Conservation (phyloP, 2,888 invertebrate species). For the Strigamia transsilvanica region DNA sequence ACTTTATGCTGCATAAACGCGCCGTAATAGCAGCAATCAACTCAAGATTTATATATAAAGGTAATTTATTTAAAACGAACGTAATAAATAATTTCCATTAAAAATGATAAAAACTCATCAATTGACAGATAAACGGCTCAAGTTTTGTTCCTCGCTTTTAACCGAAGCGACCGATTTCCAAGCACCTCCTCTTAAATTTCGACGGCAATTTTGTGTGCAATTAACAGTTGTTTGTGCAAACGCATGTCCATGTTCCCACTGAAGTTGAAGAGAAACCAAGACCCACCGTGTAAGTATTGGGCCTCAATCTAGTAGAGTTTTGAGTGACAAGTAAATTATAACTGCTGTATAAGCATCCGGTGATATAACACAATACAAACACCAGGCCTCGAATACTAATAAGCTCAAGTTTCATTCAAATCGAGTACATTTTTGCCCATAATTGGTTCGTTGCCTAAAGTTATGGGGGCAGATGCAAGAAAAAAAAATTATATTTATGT, state of each 20-base stretch:
- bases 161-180: background rate
- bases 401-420: background rate
- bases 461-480: background rate
- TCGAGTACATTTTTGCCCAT: background rate
- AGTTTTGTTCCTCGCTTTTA: too few relatives aligned
- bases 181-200: background rate
- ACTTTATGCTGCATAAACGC: background rate
- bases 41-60: background rate
- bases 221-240: background rate
- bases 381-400: slow-evolving; percentile 16
- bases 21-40: background rate
- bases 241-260: background rate
- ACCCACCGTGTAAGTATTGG: background rate
- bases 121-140: too few relatives aligned
- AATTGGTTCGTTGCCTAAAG: slow-evolving; percentile 22
- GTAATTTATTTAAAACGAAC: too few relatives aligned
- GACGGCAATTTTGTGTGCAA: background rate
- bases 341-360: slow-evolving; percentile 32
- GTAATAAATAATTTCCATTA: too few relatives aligned
- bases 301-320: slow-evolving; percentile 24
- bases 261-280: background rate
- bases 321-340: slow-evolving; percentile 34
- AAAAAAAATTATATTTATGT: background rate
- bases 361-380: slow-evolving; percentile 35
- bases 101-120: too few relatives aligned